These are phyloP conservation scores for Trachymyrmex septentrionalis DNA, from an alignment of 1,140 invertebrate species.

Conservation along the genomic window DNA sequence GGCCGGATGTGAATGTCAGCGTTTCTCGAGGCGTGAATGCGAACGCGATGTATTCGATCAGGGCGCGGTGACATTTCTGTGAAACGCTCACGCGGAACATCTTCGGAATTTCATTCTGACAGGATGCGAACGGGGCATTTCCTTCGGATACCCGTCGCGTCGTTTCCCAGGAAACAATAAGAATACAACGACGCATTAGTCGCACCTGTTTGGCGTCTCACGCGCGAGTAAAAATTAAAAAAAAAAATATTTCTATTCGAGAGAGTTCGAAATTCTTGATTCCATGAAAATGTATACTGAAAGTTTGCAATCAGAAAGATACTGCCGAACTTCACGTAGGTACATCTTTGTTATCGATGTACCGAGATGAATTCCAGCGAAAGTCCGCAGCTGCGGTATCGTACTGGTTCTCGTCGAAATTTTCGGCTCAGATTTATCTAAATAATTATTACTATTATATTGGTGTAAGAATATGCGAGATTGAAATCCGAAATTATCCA, in stretches of 20 bases:
- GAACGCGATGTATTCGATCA: slow-evolving; percentile 38
- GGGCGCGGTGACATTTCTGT: slow-evolving; percentile 35
- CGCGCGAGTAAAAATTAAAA: slow-evolving; percentile 35
- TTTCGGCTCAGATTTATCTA: slow-evolving; percentile 65
- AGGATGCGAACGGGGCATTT: slow-evolving; percentile 40
- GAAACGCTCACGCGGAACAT: slow-evolving; percentile 32
- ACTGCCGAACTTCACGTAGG: slow-evolving; percentile 56
- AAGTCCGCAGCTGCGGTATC: background rate
- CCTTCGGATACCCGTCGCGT: background rate
- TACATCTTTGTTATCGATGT: slow-evolving; percentile 6
- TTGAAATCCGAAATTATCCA: slow-evolving; percentile 8
- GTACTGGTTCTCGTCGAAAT: slow-evolving; percentile 1
- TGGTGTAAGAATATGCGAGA: slow-evolving; percentile 23
- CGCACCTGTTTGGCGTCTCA: background rate
- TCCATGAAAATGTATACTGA: slow-evolving; percentile 69
- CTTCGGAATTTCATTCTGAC: slow-evolving; percentile 52
- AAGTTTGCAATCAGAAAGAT: slow-evolving; percentile 70
- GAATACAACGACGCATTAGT: background rate
- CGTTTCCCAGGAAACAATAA: slow-evolving; percentile 14
- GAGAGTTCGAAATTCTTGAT: slow-evolving; percentile 44
- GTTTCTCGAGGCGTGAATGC: slow-evolving; percentile 35
- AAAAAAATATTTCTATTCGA: slow-evolving; percentile 59
- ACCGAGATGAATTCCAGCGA: slow-evolving; percentile 12
- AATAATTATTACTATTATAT: slow-evolving; percentile 53
- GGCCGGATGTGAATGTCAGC: slow-evolving; percentile 22